Percentiles rank a stretch among this genome's conserved stretches.
phyloP scores from a whole-genome alignment of 2,113 vertebrate genomes.

The Petromus typicus region DNA sequence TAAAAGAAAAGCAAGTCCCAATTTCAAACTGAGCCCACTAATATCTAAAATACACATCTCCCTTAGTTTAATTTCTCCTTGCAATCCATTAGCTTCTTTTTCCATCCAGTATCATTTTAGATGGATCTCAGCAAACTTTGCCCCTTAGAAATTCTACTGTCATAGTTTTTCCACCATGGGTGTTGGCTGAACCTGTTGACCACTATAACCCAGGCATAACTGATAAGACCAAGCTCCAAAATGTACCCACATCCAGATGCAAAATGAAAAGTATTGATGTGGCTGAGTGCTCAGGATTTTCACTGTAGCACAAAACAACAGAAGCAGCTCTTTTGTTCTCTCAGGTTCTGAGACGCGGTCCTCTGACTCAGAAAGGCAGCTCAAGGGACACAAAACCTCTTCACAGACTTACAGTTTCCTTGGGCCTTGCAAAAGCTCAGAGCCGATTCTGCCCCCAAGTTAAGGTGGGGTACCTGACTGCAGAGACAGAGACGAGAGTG shows the following conservation, averaged over 20 bases:
- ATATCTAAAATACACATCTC: not conserved
- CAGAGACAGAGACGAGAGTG: not conserved
- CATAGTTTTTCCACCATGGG: not conserved
- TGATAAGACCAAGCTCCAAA: not conserved
- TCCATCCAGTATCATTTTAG: not conserved
- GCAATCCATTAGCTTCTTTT: not conserved
- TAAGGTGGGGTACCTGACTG: not conserved
- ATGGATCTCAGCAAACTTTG: not conserved
- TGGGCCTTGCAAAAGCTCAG: conserved; percentile 1
- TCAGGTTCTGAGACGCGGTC: not conserved
- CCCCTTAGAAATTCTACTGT: not conserved
- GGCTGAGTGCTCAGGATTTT: not conserved
- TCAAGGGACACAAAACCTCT: not conserved
- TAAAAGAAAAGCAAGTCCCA: not conserved
- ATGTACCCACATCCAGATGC: not conserved
- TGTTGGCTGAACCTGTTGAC: not conserved
- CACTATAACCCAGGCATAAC: not conserved
- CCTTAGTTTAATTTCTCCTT: not conserved
- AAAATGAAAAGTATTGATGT: not conserved
- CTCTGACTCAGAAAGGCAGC: not conserved
- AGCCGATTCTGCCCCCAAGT: not conserved
- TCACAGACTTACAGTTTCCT: not conserved
- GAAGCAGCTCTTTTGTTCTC: not conserved
- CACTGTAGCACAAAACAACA: not conserved
- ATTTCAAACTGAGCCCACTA: not conserved